Percentiles rank a stretch among this genome's conserved stretches.
These are phyloP conservation scores for Callorhinus ursinus DNA, from an alignment of 2,113 vertebrate genomes.

Conservation along the genomic window DNA sequence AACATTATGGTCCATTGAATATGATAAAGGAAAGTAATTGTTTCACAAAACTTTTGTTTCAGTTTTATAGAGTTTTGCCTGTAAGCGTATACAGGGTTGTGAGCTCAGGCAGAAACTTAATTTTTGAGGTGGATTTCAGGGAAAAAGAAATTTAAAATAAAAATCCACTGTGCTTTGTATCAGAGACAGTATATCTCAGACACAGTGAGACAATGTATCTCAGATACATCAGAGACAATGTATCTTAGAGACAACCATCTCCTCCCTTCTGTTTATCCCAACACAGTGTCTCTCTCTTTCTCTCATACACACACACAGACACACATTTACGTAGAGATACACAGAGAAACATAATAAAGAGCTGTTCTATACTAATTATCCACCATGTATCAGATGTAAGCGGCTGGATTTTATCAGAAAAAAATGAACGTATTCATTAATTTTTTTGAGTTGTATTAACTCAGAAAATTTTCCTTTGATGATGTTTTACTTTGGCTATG, in stretches of 20 bases:
- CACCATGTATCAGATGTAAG: not conserved
- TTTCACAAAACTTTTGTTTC: not conserved
- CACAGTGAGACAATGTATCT: not conserved
- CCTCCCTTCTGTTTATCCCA: not conserved
- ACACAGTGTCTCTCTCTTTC: not conserved
- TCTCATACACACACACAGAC: too few relatives aligned
- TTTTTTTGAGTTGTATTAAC: slow-evolving; percentile 38
- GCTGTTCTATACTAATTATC: not conserved
- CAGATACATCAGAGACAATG: not conserved
- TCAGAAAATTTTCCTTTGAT: not conserved
- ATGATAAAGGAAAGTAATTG: not conserved
- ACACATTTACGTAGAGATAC: not conserved
- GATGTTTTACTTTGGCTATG: not conserved
- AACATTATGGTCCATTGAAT: not conserved
- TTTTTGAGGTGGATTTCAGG: not conserved
- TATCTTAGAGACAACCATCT: not conserved
- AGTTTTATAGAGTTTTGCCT: not conserved
- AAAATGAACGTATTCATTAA: not conserved
- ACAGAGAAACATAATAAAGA: not conserved
- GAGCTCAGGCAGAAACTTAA: not conserved
- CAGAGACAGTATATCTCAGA: not conserved
- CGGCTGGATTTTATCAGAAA: not conserved
- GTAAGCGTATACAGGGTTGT: not conserved
- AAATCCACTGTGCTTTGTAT: not conserved
- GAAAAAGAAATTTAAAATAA: not conserved